These are phyloP conservation scores for Apamea monoglypha DNA, from an alignment of 2,888 invertebrate species.

Conservation along the genomic window DNA sequence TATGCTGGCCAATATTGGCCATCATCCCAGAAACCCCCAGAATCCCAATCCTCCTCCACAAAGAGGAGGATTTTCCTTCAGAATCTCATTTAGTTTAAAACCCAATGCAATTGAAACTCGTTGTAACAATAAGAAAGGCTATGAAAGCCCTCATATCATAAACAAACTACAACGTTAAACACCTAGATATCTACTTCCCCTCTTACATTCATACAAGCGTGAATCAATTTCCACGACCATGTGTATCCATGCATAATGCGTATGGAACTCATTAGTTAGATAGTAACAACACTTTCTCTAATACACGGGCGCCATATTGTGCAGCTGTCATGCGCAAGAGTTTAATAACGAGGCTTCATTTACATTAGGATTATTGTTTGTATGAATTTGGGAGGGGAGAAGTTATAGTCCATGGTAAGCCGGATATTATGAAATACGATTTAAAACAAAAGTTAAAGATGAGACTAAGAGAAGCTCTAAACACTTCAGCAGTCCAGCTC, in stretches of 20 bases:
- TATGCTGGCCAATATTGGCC: background rate
- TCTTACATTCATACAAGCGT: constrained; percentile 34
- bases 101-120: background rate
- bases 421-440: background rate
- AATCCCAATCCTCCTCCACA: no score
- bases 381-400: constrained; percentile 23
- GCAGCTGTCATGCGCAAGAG: constrained; percentile 50
- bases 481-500: background rate
- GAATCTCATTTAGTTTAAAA: background rate
- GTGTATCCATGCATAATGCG: constrained; percentile 55
- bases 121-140: background rate
- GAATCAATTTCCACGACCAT: constrained; percentile 51
- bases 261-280: constrained; percentile 57
- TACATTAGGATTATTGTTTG: constrained; percentile 40
- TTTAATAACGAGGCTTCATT: constrained; percentile 49
- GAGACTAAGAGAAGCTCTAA: background rate
- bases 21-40: no score
- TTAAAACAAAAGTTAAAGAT: background rate
- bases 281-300: constrained; percentile 51
- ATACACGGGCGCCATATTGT: constrained; percentile 48
- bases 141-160: background rate
- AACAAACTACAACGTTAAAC: background rate
- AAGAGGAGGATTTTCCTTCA: no score
- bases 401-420: background rate
- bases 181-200: constrained; percentile 32